Conservation (phyloP, 2,888 invertebrate species). For the Troilus luridus region DNA sequence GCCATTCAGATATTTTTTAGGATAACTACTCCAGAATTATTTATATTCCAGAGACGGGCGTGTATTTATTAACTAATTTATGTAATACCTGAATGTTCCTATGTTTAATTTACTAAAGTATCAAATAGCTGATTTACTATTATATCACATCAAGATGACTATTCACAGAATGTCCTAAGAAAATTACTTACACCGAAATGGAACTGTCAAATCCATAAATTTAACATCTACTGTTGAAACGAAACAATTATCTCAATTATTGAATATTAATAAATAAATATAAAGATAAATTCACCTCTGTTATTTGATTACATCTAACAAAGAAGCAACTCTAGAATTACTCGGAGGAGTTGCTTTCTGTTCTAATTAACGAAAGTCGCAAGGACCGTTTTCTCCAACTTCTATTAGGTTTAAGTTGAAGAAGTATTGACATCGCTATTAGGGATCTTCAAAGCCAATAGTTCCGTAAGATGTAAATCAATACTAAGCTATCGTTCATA, state of each 20-base stretch:
- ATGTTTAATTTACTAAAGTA: too few relatives aligned
- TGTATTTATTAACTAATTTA: too few relatives aligned
- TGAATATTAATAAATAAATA: neutral
- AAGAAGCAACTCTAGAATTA: neutral
- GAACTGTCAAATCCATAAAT: too few relatives aligned
- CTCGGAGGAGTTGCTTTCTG: neutral
- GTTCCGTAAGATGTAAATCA: neutral
- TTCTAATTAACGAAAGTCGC: neutral
- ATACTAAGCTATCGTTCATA: neutral
- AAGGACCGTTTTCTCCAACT: neutral
- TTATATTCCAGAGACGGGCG: too few relatives aligned
- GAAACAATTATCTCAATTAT: neutral
- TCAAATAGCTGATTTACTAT: too few relatives aligned
- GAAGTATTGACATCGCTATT: neutral
- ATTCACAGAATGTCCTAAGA: too few relatives aligned
- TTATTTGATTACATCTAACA: neutral
- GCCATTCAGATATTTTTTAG: too few relatives aligned
- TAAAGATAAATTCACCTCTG: neutral
- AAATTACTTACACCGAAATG: too few relatives aligned
- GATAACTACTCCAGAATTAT: too few relatives aligned
- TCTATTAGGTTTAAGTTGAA: neutral
- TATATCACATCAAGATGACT: too few relatives aligned
- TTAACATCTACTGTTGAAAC: too few relatives aligned
- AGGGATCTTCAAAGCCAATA: neutral
- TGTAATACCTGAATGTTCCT: too few relatives aligned